Evolutionary conservation across 2,797 vertebrate genomes (phyloP).

Genomic region (Gymnothorax reevesii): DNA sequence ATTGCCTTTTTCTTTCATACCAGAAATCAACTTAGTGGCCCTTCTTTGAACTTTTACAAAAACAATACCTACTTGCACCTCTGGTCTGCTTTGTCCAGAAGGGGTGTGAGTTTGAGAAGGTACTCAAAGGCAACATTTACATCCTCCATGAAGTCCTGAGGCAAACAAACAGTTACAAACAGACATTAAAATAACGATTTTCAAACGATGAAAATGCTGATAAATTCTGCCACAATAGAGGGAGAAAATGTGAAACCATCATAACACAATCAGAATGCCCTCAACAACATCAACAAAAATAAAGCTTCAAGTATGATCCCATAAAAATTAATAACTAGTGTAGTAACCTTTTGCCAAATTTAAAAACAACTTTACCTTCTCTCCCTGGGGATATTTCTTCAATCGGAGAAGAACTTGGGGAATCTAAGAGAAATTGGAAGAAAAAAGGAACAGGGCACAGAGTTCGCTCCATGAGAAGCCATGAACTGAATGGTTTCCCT

Average conservation of each 20-base stretch:
- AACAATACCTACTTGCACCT: conserved; percentile 88
- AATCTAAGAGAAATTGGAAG: conserved; percentile 71
- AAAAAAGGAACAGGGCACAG: background rate
- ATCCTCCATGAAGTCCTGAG: conserved; percentile 92
- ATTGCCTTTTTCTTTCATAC: no score
- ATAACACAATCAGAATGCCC: no score
- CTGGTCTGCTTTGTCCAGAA: conserved; percentile 95
- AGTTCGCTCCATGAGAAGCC: background rate
- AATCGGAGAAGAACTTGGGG: conserved; percentile 92
- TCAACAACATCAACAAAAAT: no score
- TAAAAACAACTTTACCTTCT: conserved; percentile 70
- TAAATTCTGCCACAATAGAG: background rate
- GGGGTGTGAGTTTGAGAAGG: conserved; percentile 89
- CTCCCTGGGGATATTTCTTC: conserved; percentile 89
- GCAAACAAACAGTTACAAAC: background rate
- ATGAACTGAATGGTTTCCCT: no score
- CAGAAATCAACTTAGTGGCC: no score
- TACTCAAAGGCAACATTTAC: conserved; percentile 91
- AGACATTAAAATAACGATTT: background rate
- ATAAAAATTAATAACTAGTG: background rate
- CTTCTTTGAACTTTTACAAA: no score
- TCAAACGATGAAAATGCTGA: background rate
- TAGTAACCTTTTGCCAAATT: background rate
- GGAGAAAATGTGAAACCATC: no score
- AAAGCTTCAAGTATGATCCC: background rate